Percentiles rank a stretch among this genome's conserved stretches.
These are phyloP conservation scores for Phytoseiulus persimilis DNA, from an alignment of 2,888 invertebrate species.

Conservation along the genomic window DNA sequence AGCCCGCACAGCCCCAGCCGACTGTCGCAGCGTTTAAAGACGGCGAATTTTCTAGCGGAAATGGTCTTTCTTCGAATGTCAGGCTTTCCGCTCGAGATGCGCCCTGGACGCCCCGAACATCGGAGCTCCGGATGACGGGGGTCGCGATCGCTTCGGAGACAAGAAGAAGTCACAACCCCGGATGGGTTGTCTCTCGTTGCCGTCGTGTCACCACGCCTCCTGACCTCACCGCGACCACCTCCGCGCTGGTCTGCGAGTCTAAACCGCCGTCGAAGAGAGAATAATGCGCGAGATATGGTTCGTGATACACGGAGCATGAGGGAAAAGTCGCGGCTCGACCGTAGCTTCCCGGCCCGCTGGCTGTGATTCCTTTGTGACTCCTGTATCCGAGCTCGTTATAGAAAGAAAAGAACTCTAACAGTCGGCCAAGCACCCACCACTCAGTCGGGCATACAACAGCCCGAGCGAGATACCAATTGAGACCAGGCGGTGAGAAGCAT, in stretches of 20 bases:
- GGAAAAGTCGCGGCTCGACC: not conserved
- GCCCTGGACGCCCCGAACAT: not conserved
- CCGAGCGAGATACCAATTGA: not conserved
- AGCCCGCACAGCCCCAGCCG: not conserved
- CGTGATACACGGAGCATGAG: not conserved
- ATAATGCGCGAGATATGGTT: not conserved
- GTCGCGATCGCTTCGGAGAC: not conserved
- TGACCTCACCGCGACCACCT: not conserved
- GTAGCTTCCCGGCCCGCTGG: not conserved
- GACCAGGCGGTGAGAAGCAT: not conserved
- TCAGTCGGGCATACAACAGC: not conserved
- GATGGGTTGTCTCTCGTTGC: not conserved
- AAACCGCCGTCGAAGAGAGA: not conserved
- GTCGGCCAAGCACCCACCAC: not conserved
- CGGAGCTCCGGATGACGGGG: not conserved
- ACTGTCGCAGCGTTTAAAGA: not conserved
- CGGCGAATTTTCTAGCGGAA: not conserved
- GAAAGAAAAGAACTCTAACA: not conserved
- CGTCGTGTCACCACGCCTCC: not conserved
- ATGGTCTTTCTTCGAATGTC: not conserved
- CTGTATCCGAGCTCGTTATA: not conserved
- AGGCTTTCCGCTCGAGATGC: not conserved
- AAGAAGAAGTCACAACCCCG: not conserved
- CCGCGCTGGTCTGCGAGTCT: not conserved
- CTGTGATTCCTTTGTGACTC: not conserved